Base-by-base conservation (phyloP, 2,888 invertebrate genomes). In the Neuroscelio doddi region DNA sequence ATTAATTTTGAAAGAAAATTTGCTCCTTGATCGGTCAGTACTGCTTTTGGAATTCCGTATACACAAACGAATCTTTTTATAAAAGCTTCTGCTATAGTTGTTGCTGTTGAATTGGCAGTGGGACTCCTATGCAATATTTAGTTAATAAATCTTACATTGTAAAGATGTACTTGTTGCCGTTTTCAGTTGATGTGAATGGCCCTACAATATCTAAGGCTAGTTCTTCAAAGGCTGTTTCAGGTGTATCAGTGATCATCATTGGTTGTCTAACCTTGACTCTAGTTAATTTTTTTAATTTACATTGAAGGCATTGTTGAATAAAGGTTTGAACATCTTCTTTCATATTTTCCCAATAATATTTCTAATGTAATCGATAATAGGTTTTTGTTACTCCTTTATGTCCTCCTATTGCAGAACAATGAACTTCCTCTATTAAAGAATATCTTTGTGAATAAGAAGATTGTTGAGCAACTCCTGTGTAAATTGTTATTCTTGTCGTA, bases 241-340 rank as follows among this genome's bases (percentile, higher is more conserved):
- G 55, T 8, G 70, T 70, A 16, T 72, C 72, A 0, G 70, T 70
- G 0, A 69, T 70, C 0, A 47, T 5, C 67, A 69, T 63, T 7
- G 67, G 59, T 42, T 57, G 55, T 47, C 36, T 51, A 0, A 64
- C 66, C 27, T 47, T 59, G 1, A 56, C 49, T 1, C 68, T 30
- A 0, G 66, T 64, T n/a, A 69, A 16, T 56, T 71, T 39, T 27
- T 55, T 17, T n/a, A n/a, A n/a, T n/a, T n/a, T n/a, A 14, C 46
- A 46, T n/a, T 29, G 32, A 8, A 53, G 12, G 9, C 45, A 46
- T 10, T 24, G n/a, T 39, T 38, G 39, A 1, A 55, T 38, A 55
- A 39, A 50, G 17, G 29, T 50, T n/a, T 17, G 12, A 39, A 50
- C 30, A 9, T 55, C 46, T 1, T 38, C 1, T 15, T 56, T 36